Conservation (phyloP, 2,113 vertebrate species). For the Saiga tatarica region DNA sequence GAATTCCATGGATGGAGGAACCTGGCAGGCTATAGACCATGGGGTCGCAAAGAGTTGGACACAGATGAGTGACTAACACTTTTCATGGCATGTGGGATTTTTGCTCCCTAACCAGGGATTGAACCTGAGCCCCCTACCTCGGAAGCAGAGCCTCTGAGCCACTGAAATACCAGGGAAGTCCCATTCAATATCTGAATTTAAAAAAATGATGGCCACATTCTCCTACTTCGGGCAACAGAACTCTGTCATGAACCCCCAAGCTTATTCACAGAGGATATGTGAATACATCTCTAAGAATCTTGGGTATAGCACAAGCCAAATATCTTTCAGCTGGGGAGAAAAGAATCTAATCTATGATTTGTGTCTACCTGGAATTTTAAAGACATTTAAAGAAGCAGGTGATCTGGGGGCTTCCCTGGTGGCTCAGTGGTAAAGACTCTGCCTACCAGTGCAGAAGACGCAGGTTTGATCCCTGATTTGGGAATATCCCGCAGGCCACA, state of each 20-base stretch:
- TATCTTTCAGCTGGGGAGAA: not conserved
- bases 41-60: not conserved
- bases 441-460: not conserved
- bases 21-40: rapidly evolving
- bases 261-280: not conserved
- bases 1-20: not conserved
- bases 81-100: not conserved
- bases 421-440: not conserved
- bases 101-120: not conserved
- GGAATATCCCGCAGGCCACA: too few relatives aligned
- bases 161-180: not conserved
- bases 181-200: not conserved
- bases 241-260: not conserved
- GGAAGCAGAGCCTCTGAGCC: not conserved
- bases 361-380: not conserved
- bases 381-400: not conserved
- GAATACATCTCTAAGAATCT: not conserved
- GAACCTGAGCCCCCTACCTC: not conserved
- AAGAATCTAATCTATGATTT: not conserved
- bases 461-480: not conserved
- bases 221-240: not conserved
- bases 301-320: not conserved
- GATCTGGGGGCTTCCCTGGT: not conserved
- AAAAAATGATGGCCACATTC: not conserved
- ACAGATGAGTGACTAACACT: not conserved